Conservation (phyloP, 1,140 invertebrate species). For the Mamestra configurata region DNA sequence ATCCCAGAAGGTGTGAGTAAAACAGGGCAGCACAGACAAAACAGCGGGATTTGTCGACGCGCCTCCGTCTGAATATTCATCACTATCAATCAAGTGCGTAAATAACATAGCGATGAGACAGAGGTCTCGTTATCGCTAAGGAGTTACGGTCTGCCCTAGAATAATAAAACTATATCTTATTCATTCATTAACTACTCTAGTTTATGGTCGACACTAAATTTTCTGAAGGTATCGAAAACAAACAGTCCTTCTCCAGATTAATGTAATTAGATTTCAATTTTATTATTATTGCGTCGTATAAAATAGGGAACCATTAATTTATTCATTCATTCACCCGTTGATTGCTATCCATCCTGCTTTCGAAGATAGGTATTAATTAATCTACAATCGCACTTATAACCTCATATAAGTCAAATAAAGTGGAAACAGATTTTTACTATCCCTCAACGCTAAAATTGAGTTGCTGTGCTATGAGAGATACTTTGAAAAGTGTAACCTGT, state of each 20-base stretch:
- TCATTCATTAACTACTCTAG: conserved; percentile 35
- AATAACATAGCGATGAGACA: conserved; percentile 70
- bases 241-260: conserved; percentile 13
- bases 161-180: conserved; percentile 59
- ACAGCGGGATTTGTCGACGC: conserved; percentile 70
- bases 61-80: conserved; percentile 71
- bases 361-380: not conserved
- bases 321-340: conserved; percentile 3
- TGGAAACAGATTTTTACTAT: not conserved
- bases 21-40: conserved; percentile 65
- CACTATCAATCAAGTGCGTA: conserved; percentile 74
- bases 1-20: conserved; percentile 69
- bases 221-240: conserved; percentile 35
- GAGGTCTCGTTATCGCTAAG: conserved; percentile 67
- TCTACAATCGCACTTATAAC: not conserved
- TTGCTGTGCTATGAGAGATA: too few species aligned
- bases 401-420: not conserved
- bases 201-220: conserved; percentile 40
- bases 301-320: not conserved
- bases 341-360: not conserved
- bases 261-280: conserved; percentile 28
- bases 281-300: conserved; percentile 4
- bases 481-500: too few species aligned
- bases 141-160: conserved; percentile 62
- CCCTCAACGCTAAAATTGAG: too few species aligned